Base-by-base conservation (phyloP, 2,797 vertebrate species). In the Sus cebifrons region DNA sequence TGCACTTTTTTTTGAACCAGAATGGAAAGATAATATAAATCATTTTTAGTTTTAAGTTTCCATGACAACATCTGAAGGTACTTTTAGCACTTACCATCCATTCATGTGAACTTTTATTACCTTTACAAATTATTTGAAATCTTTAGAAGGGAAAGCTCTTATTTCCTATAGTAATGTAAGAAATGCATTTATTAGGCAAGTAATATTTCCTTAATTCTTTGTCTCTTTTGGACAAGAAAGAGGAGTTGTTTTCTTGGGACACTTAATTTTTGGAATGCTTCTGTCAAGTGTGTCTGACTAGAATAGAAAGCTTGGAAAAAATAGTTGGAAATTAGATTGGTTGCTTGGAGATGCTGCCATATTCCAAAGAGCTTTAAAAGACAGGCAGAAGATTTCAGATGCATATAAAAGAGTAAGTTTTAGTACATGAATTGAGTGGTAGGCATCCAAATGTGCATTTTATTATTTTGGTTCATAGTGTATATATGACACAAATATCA, bases 101-200 rank as follows among this genome's bases (percentile, higher is more conserved):
- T 95, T 96, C 70, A 60, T 70, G 11, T 86, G 65, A 94, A 78
- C 54, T 91, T 92, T 84, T 73, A 44, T 68, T 95, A 95, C 68
- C 52, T 97, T 95, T 91, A 78, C 58, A 96, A 95, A 87, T 83
- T 86, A 93, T 65, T 96, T 94, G 36, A 96, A 95, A 89, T 77
- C 32, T 90, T 86, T 65, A 29, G 64, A 96, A 83, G 54, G 44
- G 49, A 29, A 92, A 94, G 44, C 58, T 85, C 52, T 94, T 96
- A 60, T 40, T 40, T 95, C 36, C 77, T 96, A 14, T 79, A 95
- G 40, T 60, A 62, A 8, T 81, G 18, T 92, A 89, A 86, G 78
- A 86, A 92, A 87, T 81, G 49, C 36, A 93, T 77, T 96, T 95
- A 73, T 49, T 86, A 94, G 21, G 68, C 20, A 75, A 92, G 91